Conservation (phyloP, 2,113 vertebrate species). For the Ictidomys tridecemlineatus region DNA sequence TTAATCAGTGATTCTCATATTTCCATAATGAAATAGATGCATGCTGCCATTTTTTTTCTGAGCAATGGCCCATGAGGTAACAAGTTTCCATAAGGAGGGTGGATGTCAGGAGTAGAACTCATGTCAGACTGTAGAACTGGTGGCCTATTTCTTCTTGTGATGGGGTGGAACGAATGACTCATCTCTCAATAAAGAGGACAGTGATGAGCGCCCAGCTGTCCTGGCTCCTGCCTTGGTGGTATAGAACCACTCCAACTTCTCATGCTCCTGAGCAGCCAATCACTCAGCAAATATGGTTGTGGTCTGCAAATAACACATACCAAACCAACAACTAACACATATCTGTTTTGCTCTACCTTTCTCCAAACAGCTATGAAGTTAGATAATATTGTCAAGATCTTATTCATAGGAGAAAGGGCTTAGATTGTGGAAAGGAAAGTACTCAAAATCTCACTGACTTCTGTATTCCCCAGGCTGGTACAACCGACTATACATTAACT, state of each 20-base stretch:
- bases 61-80: neutral
- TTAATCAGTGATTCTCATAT: neutral
- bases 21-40: neutral
- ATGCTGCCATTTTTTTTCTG: neutral
- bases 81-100: neutral
- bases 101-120: neutral
- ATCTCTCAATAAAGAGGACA: neutral
- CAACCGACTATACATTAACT: conserved; percentile 96
- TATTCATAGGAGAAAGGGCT: neutral
- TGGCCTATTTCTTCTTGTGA: neutral
- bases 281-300: neutral
- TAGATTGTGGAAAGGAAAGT: neutral
- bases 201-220: neutral
- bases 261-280: neutral
- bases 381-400: neutral
- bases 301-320: neutral
- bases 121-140: neutral
- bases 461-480: conserved; percentile 92
- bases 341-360: neutral
- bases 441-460: neutral
- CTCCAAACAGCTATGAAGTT: neutral
- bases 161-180: neutral
- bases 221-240: neutral
- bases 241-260: neutral
- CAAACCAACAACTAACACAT: neutral